Percentiles rank a stretch among this genome's conserved stretches.
Evolutionary conservation across 2,888 invertebrate species (phyloP).

Genomic region (Bellardia pandia): DNA sequence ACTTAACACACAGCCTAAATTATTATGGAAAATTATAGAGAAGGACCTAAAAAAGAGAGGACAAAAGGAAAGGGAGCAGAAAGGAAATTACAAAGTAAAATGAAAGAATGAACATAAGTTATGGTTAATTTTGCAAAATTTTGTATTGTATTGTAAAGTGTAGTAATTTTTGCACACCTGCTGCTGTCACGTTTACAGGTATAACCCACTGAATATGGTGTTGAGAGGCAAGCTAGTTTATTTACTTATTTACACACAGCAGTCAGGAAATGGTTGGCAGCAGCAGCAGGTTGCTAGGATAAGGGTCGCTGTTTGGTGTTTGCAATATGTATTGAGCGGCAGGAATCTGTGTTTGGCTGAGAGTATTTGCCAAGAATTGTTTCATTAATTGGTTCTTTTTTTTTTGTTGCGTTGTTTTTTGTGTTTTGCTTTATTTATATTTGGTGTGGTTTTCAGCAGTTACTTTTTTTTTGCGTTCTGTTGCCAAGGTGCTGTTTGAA

Average conservation of each 20-base stretch:
- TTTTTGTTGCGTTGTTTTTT: background rate
- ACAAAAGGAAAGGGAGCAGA: background rate
- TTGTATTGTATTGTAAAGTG: conserved; percentile 15
- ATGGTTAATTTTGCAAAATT: conserved; percentile 46
- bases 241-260: background rate
- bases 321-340: background rate
- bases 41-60: background rate
- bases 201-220: conserved; percentile 68
- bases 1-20: conserved; percentile 53
- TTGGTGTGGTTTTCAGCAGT: conserved; percentile 45
- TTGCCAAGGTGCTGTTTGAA: conserved; percentile 5
- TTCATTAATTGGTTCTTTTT: conserved; percentile 60
- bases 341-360: background rate
- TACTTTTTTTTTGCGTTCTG: conserved; percentile 30
- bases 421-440: conserved; percentile 40
- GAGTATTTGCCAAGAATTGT: conserved; percentile 44
- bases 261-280: too few relatives aligned
- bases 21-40: conserved; percentile 45
- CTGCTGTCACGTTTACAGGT: conserved; percentile 70
- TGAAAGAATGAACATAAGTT: conserved; percentile 40
- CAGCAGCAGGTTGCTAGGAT: background rate
- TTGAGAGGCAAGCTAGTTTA: conserved; percentile 57
- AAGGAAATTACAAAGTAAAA: background rate
- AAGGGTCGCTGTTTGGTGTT: background rate
- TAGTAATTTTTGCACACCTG: conserved; percentile 65